Evolutionary conservation across 23 tunicate genomes (phyloP).

Genomic region (Diplosoma virens): DNA sequence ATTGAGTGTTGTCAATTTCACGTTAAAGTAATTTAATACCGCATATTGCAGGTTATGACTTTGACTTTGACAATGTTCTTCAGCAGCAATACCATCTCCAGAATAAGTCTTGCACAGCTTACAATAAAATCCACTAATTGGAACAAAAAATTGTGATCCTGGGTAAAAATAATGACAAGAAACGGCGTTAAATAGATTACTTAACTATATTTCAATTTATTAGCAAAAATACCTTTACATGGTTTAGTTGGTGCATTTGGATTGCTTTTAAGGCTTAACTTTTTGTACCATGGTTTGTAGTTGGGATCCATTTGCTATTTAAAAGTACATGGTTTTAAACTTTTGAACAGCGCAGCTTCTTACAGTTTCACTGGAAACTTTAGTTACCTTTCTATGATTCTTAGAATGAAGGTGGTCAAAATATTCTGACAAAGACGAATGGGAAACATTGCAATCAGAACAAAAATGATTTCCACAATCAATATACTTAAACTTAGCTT

Average conservation of each 20-base stretch:
- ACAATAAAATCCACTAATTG: constrained; percentile 62
- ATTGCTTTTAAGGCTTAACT: constrained; percentile 22
- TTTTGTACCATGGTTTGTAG: constrained; percentile 55
- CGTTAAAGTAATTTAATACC: no score
- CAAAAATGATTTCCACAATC: constrained; percentile 71
- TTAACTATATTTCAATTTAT: background rate
- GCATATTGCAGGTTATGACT: constrained; percentile 50
- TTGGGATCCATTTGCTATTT: constrained; percentile 48
- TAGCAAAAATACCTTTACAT: constrained; percentile 43
- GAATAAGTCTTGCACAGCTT: constrained; percentile 49
- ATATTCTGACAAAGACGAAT: constrained; percentile 23
- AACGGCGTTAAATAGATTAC: background rate
- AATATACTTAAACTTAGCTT: constrained; percentile 23
- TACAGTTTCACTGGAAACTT: background rate
- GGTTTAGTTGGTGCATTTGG: constrained; percentile 10
- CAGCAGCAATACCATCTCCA: constrained; percentile 46
- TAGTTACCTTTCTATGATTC: constrained; percentile 54
- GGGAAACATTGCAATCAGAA: constrained; percentile 28
- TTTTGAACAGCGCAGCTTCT: background rate
- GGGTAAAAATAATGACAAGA: background rate
- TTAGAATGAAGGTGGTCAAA: constrained; percentile 63
- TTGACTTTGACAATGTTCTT: constrained; percentile 51
- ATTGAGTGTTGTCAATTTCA: no score
- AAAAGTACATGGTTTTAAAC: background rate
- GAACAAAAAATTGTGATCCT: constrained; percentile 72